Evolutionary conservation across 2,888 invertebrate genomes (phyloP), one percentile per base, ranked within the genome.

Genomic region (Amphipyra berbera): DNA sequence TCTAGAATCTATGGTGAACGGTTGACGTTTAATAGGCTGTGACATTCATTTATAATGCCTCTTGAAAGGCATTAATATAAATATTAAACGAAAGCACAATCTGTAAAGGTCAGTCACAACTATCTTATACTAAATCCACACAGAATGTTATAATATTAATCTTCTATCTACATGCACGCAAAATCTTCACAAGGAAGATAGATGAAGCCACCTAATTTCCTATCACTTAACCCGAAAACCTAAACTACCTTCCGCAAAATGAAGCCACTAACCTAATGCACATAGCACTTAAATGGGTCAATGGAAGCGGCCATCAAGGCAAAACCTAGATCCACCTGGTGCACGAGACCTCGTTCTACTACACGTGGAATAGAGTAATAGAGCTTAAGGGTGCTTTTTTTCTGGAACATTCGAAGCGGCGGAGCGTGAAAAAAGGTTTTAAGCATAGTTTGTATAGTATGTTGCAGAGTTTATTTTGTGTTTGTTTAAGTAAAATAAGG

Each of bases 271-370:
- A 50, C 60, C 64, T 50, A 61, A 63, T 68, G 72, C 62, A 62
- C 56, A 55, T 64, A 82, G 71, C 62, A 57, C 56, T 61, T 67
- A 87, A 81, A 87, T 87, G 74, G 89, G 89, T 88, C 88, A 89
- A 84, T 86, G 82, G 72, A 78, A 80, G 75, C 59, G 54, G 78
- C 58, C 67, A 79, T 76, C 84, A 85, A 87, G 84, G 87, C 68
- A 59, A 73, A 85, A 76, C 76, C 63, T 68, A 77, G 79, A 82
- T 82, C 78, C 77, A 81, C 78, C 80, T 84, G 82, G 79, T 21
- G 21, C 70, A 69, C 76, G 79, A 74, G 59, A 68, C 64, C 72
- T 74, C 74, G 63, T 65, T 67, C 41, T 42, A 27, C 44, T 61
- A 61, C 65, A 64, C 63, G 62, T 65, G 63, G 65, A 63, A 57